phyloP scores from a whole-genome alignment of 2,113 vertebrate genomes.

The Oreochromis niloticus region DNA sequence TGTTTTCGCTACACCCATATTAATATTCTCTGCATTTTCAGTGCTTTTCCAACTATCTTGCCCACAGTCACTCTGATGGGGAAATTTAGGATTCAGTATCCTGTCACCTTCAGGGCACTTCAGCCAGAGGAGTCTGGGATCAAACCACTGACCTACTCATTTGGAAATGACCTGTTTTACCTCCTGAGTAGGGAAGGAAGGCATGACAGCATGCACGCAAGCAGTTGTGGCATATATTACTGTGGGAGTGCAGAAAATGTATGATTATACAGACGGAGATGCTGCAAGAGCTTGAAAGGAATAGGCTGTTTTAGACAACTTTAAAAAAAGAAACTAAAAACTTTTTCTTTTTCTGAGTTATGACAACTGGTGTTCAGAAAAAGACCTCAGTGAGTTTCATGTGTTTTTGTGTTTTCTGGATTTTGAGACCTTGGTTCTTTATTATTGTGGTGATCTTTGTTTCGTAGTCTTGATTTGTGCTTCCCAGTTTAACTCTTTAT shows the following conservation, averaged over 20 bases:
- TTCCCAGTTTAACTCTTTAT: not conserved
- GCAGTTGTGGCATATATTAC: not conserved
- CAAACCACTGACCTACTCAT: not conserved
- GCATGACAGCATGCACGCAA: not conserved
- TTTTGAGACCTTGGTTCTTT: not conserved
- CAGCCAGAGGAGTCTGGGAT: not conserved
- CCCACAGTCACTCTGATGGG: not conserved
- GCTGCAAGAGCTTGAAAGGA: not conserved
- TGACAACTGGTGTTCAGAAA: not conserved
- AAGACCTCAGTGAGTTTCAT: not conserved
- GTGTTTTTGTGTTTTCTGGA: not conserved
- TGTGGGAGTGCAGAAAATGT: not conserved
- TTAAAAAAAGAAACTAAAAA: rapidly evolving
- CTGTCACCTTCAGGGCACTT: not conserved
- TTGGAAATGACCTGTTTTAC: not conserved
- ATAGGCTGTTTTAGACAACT: not conserved
- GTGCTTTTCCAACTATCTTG: not conserved
- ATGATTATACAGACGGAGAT: not conserved
- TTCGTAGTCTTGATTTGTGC: not conserved
- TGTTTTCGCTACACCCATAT: not conserved
- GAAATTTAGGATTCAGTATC: not conserved
- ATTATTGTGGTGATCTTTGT: not conserved
- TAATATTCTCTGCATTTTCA: not conserved
- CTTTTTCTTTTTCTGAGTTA: not conserved
- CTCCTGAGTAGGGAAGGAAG: not conserved